phyloP scores from a whole-genome alignment of 2,797 vertebrate species.

The Lacerta bilineata region DNA sequence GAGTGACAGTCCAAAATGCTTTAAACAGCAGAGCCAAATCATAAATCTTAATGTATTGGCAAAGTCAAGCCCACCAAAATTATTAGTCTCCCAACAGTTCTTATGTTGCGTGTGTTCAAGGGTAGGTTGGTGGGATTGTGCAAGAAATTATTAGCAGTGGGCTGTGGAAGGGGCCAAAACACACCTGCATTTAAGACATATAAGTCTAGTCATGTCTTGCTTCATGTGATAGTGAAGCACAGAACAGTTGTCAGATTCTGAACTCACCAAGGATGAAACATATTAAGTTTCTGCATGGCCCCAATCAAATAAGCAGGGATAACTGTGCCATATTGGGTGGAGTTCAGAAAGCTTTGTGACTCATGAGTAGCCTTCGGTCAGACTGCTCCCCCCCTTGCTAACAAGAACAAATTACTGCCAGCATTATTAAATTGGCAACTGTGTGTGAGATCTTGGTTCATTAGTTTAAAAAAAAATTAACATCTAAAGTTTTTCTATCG shows the following conservation, averaged over 20 bases:
- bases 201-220: background rate
- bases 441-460: too few species aligned
- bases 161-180: background rate
- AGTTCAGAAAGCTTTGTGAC: background rate
- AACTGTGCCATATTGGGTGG: background rate
- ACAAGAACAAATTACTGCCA: too few species aligned
- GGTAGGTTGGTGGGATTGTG: background rate
- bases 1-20: background rate
- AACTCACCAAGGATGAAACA: background rate
- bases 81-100: background rate
- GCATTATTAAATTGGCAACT: too few species aligned
- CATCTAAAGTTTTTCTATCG: background rate
- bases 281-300: background rate
- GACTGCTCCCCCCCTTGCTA: background rate
- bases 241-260: background rate
- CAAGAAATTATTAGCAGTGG: background rate
- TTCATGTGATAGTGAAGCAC: background rate
- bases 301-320: background rate
- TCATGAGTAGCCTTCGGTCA: background rate
- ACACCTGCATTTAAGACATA: background rate
- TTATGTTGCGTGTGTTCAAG: background rate
- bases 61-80: background rate
- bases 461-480: background rate
- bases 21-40: slow-evolving; percentile 8
- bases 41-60: background rate